phyloP scores from a whole-genome alignment of 1,140 invertebrate genomes.

The Hirudo medicinalis region DNA sequence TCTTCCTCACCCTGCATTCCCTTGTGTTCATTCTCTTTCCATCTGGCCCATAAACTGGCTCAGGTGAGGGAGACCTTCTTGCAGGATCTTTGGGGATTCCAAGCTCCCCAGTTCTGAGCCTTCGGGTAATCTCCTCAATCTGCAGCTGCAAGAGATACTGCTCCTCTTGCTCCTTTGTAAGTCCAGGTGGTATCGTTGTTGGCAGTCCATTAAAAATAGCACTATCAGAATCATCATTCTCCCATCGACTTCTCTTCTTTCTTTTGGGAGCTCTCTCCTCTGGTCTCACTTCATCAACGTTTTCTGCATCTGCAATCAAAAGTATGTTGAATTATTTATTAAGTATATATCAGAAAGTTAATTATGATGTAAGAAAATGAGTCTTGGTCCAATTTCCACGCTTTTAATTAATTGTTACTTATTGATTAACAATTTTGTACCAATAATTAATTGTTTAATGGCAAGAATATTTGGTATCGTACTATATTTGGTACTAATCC shows the following conservation, averaged over 20 bases:
- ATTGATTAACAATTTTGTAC: too few relatives aligned
- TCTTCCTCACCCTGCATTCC: constrained; percentile 87
- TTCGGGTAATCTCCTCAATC: constrained; percentile 95
- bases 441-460: too few relatives aligned
- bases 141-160: constrained; percentile 95
- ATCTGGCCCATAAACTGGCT: constrained; percentile 98
- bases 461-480: too few relatives aligned
- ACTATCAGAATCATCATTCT: constrained; percentile 66
- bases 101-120: constrained; percentile 87
- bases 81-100: constrained; percentile 91
- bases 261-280: constrained; percentile 37
- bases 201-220: constrained; percentile 88
- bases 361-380: too few relatives aligned
- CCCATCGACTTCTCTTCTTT: constrained; percentile 71
- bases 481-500: too few relatives aligned
- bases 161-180: constrained; percentile 80
- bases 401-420: too few relatives aligned
- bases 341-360: too few relatives aligned
- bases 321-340: too few relatives aligned
- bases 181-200: constrained; percentile 77
- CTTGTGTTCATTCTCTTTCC: constrained; percentile 96
- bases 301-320: too few relatives aligned
- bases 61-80: constrained; percentile 97
- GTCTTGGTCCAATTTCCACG: too few relatives aligned
- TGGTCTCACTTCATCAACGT: neutral